Percentiles rank a stretch among this genome's conserved stretches.
Evolutionary conservation across 2,113 vertebrate species (phyloP).

Genomic region (Dasyornis broadbenti): DNA sequence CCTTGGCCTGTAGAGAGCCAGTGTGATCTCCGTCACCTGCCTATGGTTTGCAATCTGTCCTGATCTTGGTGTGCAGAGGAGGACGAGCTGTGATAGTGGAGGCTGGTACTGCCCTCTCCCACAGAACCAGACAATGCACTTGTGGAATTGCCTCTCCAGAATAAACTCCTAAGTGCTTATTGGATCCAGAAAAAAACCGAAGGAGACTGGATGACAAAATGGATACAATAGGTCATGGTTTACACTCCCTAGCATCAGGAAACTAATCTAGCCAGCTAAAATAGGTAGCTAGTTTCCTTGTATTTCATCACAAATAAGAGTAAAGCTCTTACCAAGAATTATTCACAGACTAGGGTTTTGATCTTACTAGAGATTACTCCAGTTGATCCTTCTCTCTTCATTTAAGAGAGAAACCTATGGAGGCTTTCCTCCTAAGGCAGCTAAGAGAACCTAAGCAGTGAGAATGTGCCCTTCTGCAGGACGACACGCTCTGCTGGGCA

Average conservation of each 20-base stretch:
- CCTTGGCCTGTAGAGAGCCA: not conserved
- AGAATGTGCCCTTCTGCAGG: not conserved
- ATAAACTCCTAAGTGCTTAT: not conserved
- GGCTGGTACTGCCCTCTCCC: not conserved
- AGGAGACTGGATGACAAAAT: not conserved
- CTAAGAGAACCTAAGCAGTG: not conserved
- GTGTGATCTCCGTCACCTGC: not conserved
- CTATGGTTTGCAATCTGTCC: not conserved
- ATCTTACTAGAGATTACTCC: not conserved
- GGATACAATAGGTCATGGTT: not conserved
- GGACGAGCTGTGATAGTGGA: not conserved
- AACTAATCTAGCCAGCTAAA: not conserved
- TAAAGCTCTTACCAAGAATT: not conserved
- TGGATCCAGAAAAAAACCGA: not conserved
- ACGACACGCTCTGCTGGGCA: fast-evolving
- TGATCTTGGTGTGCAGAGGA: not conserved
- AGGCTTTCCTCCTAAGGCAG: not conserved
- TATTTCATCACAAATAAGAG: not conserved
- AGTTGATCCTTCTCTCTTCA: not conserved
- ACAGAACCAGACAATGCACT: not conserved
- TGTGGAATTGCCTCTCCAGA: not conserved
- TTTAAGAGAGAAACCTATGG: not conserved
- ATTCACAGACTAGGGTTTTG: not conserved
- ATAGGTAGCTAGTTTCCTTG: not conserved
- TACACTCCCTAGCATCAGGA: not conserved